phyloP scores from a whole-genome alignment of 2,113 vertebrate genomes.

The Scopus umbretta region DNA sequence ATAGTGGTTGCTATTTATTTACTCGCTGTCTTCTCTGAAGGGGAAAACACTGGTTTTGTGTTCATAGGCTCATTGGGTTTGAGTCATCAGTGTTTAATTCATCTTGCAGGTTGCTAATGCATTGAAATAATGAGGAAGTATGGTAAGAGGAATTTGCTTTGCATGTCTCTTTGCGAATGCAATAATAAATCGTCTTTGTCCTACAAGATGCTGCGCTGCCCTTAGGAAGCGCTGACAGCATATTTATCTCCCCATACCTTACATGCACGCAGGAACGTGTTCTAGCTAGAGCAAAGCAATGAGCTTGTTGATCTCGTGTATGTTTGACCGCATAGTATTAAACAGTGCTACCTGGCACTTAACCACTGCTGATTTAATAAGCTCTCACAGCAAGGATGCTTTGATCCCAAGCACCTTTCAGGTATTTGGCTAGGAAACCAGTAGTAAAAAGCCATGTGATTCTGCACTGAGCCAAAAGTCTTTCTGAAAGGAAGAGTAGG shows the following conservation, averaged over 20 bases:
- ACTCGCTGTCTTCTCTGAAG: neutral
- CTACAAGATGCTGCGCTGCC: neutral
- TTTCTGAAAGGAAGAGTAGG: neutral
- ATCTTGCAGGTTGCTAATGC: neutral
- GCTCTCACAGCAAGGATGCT: neutral
- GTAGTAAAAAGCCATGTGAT: neutral
- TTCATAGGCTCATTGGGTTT: neutral
- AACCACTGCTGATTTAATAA: neutral
- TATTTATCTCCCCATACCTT: neutral
- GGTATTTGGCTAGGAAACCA: neutral
- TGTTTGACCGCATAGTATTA: neutral
- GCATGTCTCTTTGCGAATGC: neutral
- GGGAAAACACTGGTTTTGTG: neutral
- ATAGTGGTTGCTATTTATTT: neutral
- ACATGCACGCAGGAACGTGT: neutral
- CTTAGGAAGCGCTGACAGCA: neutral
- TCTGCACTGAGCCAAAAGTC: neutral
- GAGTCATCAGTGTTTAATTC: slow-evolving; percentile 18
- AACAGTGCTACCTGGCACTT: neutral
- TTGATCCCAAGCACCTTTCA: neutral
- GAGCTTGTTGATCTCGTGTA: neutral
- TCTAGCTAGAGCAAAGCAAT: neutral
- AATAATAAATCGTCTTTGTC: neutral
- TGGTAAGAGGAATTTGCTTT: neutral
- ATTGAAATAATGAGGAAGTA: neutral